phyloP scores from a whole-genome alignment of 2,888 invertebrate genomes.

The Tridacna gigas region DNA sequence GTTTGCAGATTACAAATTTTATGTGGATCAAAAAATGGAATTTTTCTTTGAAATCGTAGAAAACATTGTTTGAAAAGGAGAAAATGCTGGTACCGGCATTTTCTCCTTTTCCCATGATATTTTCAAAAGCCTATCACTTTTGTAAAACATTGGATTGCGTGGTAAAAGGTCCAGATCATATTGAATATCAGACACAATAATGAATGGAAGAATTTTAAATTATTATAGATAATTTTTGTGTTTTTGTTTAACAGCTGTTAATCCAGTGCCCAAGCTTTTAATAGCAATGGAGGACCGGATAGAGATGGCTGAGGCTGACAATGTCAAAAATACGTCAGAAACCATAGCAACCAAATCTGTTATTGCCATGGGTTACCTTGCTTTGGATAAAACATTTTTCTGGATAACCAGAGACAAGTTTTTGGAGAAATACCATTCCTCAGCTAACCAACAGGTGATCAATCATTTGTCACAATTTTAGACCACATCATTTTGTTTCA shows the following conservation, averaged over 20 bases:
- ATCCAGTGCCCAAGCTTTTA: conserved; percentile 92
- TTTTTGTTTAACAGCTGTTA: conserved; percentile 86
- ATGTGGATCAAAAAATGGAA: too few species aligned
- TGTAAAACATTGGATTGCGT: too few species aligned
- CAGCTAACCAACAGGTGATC: conserved; percentile 10
- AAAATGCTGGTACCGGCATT: too few species aligned
- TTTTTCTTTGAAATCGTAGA: too few species aligned
- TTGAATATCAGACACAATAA: not conserved
- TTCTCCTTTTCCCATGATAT: too few species aligned
- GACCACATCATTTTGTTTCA: not conserved
- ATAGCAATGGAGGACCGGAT: conserved; percentile 86
- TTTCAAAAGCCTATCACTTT: too few species aligned
- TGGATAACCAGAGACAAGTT: conserved; percentile 90
- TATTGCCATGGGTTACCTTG: conserved; percentile 89
- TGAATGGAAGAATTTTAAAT: too few species aligned
- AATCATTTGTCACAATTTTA: not conserved
- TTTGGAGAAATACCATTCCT: conserved; percentile 51
- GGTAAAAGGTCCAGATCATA: too few species aligned
- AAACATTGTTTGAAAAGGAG: too few species aligned
- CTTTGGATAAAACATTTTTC: conserved; percentile 88
- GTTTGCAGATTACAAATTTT: too few species aligned
- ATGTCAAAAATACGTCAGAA: conserved; percentile 65
- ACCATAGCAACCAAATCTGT: conserved; percentile 68
- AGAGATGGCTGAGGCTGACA: conserved; percentile 73
- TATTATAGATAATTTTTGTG: too few species aligned